Evolutionary conservation across 2,113 vertebrate genomes (phyloP).

Genomic region (Stigmatopora argus): DNA sequence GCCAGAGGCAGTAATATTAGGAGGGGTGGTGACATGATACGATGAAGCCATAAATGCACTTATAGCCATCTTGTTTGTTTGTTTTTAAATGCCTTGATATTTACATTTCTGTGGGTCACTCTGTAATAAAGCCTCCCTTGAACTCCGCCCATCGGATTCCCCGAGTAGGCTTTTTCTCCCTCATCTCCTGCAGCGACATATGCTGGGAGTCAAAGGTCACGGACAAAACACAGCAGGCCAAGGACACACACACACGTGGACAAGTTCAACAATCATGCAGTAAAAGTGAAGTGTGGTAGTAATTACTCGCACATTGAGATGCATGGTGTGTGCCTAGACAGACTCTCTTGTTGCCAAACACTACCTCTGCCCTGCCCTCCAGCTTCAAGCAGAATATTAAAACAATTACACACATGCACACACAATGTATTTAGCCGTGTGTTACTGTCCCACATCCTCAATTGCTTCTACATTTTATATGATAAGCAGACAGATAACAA

Average conservation of each 20-base stretch:
- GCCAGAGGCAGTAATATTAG: slow-evolving; percentile 33
- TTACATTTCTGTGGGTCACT: slow-evolving; percentile 16
- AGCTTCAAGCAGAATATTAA: slow-evolving; percentile 28
- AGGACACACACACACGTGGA: slow-evolving; percentile 25
- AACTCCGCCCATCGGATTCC: slow-evolving; percentile 31
- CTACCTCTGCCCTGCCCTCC: slow-evolving; percentile 11
- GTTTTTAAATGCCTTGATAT: slow-evolving; percentile 1
- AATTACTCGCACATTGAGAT: slow-evolving; percentile 22
- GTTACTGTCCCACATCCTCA: slow-evolving; percentile 18
- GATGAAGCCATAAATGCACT: slow-evolving; percentile 16
- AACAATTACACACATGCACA: neutral
- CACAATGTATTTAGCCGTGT: slow-evolving; percentile 11
- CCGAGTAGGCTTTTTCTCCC: slow-evolving; percentile 19
- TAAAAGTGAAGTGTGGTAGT: slow-evolving; percentile 9
- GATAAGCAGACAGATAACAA: slow-evolving; percentile 10
- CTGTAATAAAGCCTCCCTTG: slow-evolving; percentile 13
- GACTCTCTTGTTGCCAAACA: slow-evolving; percentile 11
- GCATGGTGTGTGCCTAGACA: slow-evolving; percentile 14
- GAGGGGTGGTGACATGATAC: slow-evolving; percentile 27
- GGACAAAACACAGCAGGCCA: slow-evolving; percentile 26
- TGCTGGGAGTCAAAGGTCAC: slow-evolving; percentile 50
- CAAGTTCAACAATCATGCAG: neutral
- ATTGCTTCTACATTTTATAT: slow-evolving; percentile 7
- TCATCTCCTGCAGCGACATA: slow-evolving; percentile 45
- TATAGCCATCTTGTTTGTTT: neutral